Evolutionary conservation across 2,113 vertebrate species (phyloP).

Genomic region (Galemys pyrenaicus): DNA sequence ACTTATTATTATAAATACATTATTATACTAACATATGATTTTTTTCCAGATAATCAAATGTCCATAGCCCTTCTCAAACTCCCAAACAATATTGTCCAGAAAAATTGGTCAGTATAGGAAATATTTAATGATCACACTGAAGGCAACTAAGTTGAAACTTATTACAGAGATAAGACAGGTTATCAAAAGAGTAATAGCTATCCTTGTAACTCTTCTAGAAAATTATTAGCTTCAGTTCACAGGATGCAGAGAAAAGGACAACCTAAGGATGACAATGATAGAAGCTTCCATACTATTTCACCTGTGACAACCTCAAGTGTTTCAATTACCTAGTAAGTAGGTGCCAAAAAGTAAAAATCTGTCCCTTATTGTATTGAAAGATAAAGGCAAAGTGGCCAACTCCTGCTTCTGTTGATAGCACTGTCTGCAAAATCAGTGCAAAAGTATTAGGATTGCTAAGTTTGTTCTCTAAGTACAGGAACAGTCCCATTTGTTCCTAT

Average conservation of each 20-base stretch:
- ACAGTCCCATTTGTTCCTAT: background rate
- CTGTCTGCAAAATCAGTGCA: background rate
- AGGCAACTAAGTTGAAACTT: slow-evolving; percentile 59
- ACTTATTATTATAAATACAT: slow-evolving; percentile 48
- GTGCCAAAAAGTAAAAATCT: slow-evolving; percentile 50
- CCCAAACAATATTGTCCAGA: slow-evolving; percentile 59
- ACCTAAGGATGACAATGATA: background rate
- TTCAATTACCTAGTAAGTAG: slow-evolving; percentile 46
- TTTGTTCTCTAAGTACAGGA: slow-evolving; percentile 40
- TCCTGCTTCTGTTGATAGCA: background rate
- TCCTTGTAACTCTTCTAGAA: slow-evolving; percentile 59
- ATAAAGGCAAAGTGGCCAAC: slow-evolving; percentile 54
- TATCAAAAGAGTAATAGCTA: slow-evolving; percentile 70
- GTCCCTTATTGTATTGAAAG: slow-evolving; percentile 10
- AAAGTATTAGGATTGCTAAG: background rate
- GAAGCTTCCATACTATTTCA: slow-evolving; percentile 31
- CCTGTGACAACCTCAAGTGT: slow-evolving; percentile 34
- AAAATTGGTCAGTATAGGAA: slow-evolving; percentile 49
- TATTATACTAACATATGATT: background rate
- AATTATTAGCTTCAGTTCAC: slow-evolving; percentile 55
- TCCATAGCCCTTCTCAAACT: slow-evolving; percentile 43
- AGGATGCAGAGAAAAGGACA: slow-evolving; percentile 10
- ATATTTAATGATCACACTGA: slow-evolving; percentile 59
- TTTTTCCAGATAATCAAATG: slow-evolving; percentile 35
- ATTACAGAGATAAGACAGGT: slow-evolving; percentile 77